Evolutionary conservation across 2,797 vertebrate genomes (phyloP).

Genomic region (Pipistrellus kuhlii): DNA sequence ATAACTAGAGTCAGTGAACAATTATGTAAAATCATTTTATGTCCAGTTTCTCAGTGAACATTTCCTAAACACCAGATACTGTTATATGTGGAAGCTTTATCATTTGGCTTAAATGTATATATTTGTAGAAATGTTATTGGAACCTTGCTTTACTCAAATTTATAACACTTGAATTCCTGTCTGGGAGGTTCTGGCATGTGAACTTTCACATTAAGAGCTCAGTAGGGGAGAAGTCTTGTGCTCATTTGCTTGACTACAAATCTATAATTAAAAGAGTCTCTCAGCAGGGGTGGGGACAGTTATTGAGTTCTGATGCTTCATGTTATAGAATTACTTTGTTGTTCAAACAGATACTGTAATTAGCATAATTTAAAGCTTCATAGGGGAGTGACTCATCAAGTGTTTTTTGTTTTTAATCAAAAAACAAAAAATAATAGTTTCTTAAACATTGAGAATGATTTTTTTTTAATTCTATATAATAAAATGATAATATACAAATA

Average conservation of each 20-base stretch:
- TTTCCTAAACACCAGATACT: neutral
- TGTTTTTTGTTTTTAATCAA: conserved; percentile 55
- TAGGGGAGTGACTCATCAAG: conserved; percentile 51
- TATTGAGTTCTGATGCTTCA: conserved; percentile 83
- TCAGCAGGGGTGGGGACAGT: conserved; percentile 85
- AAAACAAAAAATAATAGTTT: conserved; percentile 19
- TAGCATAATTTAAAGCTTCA: conserved; percentile 83
- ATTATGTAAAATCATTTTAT: conserved; percentile 19
- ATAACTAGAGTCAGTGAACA: neutral
- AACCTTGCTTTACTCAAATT: neutral
- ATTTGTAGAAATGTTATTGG: neutral
- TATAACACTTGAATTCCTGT: neutral
- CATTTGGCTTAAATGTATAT: neutral
- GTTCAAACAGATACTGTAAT: conserved; percentile 86
- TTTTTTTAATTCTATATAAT: conserved; percentile 18
- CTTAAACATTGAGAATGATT: conserved; percentile 35
- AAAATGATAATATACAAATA: too few species aligned
- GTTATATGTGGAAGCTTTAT: neutral
- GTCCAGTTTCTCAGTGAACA: neutral
- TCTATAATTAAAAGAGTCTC: conserved; percentile 85
- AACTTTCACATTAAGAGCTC: conserved; percentile 83
- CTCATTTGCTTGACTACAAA: conserved; percentile 85
- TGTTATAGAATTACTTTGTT: conserved; percentile 86
- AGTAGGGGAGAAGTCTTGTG: conserved; percentile 81
- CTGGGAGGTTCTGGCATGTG: conserved; percentile 71